Evolutionary conservation across 2,797 vertebrate genomes (phyloP).

Genomic region (Triplophysa yarkandensis): DNA sequence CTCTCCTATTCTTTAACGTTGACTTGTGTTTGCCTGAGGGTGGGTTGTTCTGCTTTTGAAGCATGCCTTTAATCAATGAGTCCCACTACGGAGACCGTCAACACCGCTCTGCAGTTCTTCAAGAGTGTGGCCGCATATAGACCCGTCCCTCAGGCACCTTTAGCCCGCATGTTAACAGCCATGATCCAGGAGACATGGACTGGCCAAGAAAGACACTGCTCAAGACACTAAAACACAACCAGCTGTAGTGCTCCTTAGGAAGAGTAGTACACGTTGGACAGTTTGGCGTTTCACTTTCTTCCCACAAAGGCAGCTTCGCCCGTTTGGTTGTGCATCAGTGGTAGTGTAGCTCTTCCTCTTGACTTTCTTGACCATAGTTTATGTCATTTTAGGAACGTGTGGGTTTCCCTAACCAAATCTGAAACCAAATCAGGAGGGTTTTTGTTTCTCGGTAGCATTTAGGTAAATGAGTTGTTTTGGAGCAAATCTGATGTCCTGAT

Average conservation of each 20-base stretch:
- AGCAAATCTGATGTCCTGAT: conserved; percentile 3
- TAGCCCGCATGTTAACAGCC: conserved; percentile 44
- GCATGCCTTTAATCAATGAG: conserved; percentile 56
- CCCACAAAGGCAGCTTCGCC: neutral
- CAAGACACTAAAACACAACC: conserved; percentile 43
- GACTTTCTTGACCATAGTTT: neutral
- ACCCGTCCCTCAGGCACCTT: conserved; percentile 47
- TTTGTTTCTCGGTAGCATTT: conserved; percentile 15
- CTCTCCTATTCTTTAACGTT: conserved; percentile 36
- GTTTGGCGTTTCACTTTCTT: neutral
- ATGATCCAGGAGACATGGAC: conserved; percentile 34
- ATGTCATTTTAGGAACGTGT: neutral
- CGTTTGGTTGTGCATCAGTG: neutral
- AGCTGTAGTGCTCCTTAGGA: conserved; percentile 24
- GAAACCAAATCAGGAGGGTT: conserved; percentile 33
- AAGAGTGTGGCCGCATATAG: conserved; percentile 34
- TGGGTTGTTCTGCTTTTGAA: conserved; percentile 34
- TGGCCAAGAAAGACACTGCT: conserved; percentile 19
- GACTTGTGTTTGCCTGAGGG: conserved; percentile 49
- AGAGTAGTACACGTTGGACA: neutral
- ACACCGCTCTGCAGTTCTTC: conserved; percentile 50
- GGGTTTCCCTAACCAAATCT: conserved; percentile 31
- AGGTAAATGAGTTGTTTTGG: conserved; percentile 24
- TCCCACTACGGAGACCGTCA: conserved; percentile 46
- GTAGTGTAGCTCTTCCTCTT: neutral